Evolutionary conservation across 2,888 invertebrate genomes (phyloP).

Genomic region (Blomia tropicalis): DNA sequence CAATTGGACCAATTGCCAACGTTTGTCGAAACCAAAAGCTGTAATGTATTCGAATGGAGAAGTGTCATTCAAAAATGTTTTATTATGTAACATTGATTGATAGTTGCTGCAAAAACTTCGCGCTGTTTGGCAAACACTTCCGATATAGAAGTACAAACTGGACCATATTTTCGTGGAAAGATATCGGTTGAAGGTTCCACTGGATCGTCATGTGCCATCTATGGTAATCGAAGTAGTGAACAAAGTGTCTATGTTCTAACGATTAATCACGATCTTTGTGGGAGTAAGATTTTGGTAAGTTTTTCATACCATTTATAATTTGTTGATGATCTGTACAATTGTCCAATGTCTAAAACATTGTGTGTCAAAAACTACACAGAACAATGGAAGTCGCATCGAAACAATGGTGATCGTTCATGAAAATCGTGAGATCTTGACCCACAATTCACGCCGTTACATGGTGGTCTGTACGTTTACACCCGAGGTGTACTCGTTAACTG

Average conservation of each 20-base stretch:
- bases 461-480: constrained; percentile 66
- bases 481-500: constrained; percentile 61
- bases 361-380: constrained; percentile 38
- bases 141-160: constrained; percentile 61
- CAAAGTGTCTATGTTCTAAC: constrained; percentile 56
- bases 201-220: constrained; percentile 49
- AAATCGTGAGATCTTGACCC: constrained; percentile 62
- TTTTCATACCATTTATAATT: not conserved
- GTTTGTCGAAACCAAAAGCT: constrained; percentile 63
- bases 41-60: constrained; percentile 45
- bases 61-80: no score
- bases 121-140: constrained; percentile 22
- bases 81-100: not conserved
- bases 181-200: constrained; percentile 51
- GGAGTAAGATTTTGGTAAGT: constrained; percentile 41
- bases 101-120: constrained; percentile 20
- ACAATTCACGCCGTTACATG: constrained; percentile 59
- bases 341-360: not conserved
- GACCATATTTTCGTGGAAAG: constrained; percentile 60
- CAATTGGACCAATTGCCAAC: constrained; percentile 44
- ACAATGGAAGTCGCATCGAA: constrained; percentile 60
- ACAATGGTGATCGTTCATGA: constrained; percentile 68
- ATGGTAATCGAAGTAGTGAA: constrained; percentile 53
- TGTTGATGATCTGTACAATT: not conserved
- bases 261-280: constrained; percentile 54